Evolutionary conservation across 2,797 vertebrate species (phyloP), one percentile per base, ranked within the genome.

Genomic region (Mormyrus hasselquistii): DNA sequence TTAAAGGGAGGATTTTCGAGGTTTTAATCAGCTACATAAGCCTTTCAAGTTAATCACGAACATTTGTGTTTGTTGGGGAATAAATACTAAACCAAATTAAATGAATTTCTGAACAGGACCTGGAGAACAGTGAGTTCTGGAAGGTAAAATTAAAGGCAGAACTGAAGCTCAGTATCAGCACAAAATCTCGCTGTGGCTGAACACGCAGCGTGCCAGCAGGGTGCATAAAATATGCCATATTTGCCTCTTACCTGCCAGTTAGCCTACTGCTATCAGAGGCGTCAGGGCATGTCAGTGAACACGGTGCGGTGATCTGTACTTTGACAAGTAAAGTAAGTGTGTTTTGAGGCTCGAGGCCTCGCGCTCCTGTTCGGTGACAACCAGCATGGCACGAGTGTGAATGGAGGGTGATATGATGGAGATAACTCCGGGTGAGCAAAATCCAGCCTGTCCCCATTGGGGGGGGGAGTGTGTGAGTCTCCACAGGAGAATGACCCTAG

Each of bases 11-110:
- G 57, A 49, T 19, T 88, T 88, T 50, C 79, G 7, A 79, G 76
- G 47, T 82, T 91, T 90, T 90, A 90, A 90, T 90, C 73, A 89
- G 85, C 38, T 22, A 88, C 87, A 79, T 90, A 90, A 91, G 89
- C 41, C 86, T 90, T 65, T 91, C 89, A 88, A 90, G 89, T 90
- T 85, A 29, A 44, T 86, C 49, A 88, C 83, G 69, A 89, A 90
- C 57, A 86, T 90, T 89, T 22, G 65, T 83, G 59, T 86, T 79
- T 88, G 76, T 29, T 3, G 44, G 86, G 87, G 87, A 87, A 73
- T 83, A 90, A 91, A 89, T 86, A 86, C 59, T 65, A 82, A 86
- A 87, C 59, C 55, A 73, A 84, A 87, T 82, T 90, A 86, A 73
- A 90, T 83, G 76, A 22, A 76, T 73, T 82, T 88, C 44, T 65